phyloP scores from a whole-genome alignment of 2,888 invertebrate species.

The Oxystoma pomonae region DNA sequence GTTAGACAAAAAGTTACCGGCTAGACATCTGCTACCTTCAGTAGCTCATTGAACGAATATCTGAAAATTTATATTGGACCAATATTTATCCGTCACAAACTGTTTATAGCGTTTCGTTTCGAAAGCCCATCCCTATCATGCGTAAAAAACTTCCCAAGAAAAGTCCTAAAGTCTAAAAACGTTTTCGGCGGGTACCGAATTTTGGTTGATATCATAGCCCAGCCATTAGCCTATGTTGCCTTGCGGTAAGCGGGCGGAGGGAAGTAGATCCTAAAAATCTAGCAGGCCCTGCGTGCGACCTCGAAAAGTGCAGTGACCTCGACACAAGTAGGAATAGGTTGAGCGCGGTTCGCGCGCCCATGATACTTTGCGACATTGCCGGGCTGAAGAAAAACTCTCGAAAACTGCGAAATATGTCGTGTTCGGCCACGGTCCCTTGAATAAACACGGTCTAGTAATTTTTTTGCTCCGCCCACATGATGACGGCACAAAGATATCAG shows the following conservation, averaged over 20 bases:
- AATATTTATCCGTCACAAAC: too few relatives aligned
- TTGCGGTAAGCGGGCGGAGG: neutral
- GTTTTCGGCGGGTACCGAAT: neutral
- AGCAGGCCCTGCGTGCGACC: constrained; percentile 12
- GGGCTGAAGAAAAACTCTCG: too few relatives aligned
- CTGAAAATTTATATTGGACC: too few relatives aligned
- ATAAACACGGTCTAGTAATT: too few relatives aligned
- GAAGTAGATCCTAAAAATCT: neutral
- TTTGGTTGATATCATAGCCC: neutral
- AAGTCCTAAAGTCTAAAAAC: neutral
- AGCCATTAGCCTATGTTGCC: neutral
- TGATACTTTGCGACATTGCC: neutral
- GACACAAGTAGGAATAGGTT: constrained; percentile 48
- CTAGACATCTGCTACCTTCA: too few relatives aligned
- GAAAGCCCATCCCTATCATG: neutral
- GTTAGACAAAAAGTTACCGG: too few relatives aligned
- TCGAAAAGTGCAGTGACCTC: constrained; percentile 35
- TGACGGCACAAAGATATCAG: too few relatives aligned
- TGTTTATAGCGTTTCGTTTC: too few relatives aligned
- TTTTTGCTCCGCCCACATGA: too few relatives aligned
- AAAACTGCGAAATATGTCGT: too few relatives aligned
- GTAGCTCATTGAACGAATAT: too few relatives aligned
- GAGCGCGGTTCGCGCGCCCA: constrained; percentile 43
- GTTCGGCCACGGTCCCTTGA: too few relatives aligned
- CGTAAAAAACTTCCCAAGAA: neutral